Evolutionary conservation across 2,113 vertebrate genomes (phyloP).

Genomic region (Butorides virescens): DNA sequence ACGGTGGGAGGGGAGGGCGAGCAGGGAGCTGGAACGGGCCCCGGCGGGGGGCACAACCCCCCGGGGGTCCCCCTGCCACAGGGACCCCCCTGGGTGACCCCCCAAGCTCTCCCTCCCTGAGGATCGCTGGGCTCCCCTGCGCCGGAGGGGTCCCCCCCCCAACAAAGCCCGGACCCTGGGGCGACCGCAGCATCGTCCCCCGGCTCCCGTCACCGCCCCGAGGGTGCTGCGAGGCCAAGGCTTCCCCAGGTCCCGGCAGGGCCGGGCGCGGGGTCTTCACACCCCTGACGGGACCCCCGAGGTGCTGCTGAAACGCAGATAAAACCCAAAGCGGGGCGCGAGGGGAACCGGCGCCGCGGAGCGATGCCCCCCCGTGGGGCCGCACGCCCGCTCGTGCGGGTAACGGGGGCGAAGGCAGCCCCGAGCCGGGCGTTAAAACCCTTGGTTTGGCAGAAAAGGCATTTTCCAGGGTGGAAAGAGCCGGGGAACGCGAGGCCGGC

Average conservation of each 20-base stretch:
- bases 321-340: fast-evolving
- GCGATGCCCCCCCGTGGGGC: fast-evolving
- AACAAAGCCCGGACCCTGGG: fast-evolving
- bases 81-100: neutral
- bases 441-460: neutral
- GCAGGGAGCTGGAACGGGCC: neutral
- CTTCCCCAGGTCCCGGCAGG: neutral
- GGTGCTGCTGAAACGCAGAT: neutral
- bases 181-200: fast-evolving
- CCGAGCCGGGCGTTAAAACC: fast-evolving
- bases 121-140: neutral
- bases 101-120: neutral
- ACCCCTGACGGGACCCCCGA: fast-evolving
- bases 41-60: neutral
- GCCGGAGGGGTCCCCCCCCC: too few relatives aligned
- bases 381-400: fast-evolving
- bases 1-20: neutral
- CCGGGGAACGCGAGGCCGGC: neutral
- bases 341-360: fast-evolving
- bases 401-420: fast-evolving
- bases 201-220: neutral
- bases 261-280: neutral
- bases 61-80: neutral
- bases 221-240: too few relatives aligned
- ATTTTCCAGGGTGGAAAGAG: neutral